Percentiles rank a stretch among this genome's conserved stretches.
These are phyloP conservation scores for Unio delphinus DNA, from an alignment of 2,888 invertebrate species.

Conservation along the genomic window DNA sequence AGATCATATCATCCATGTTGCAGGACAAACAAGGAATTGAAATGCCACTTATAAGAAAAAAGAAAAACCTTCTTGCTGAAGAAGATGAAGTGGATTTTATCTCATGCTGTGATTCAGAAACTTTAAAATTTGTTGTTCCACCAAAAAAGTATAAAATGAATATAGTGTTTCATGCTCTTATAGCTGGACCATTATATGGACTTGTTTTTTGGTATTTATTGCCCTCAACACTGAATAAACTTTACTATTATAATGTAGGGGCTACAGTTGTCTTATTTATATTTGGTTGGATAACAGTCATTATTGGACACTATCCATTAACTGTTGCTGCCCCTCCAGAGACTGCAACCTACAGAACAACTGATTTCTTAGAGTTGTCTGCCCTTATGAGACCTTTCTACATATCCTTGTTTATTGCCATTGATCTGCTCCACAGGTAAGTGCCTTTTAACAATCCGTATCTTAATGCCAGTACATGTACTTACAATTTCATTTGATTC, in stretches of 20 bases:
- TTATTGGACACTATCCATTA: slow-evolving; percentile 66
- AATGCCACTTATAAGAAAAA: slow-evolving; percentile 38
- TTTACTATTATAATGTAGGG: slow-evolving; percentile 56
- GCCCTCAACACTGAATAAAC: slow-evolving; percentile 56
- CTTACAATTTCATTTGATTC: background rate
- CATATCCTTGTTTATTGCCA: slow-evolving; percentile 54
- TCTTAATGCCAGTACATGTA: background rate
- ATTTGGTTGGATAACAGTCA: slow-evolving; percentile 65
- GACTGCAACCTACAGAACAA: slow-evolving; percentile 62
- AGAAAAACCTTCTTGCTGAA: slow-evolving; percentile 58
- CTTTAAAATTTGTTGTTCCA: slow-evolving; percentile 63
- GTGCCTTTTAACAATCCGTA: slow-evolving; percentile 14
- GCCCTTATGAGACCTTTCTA: slow-evolving; percentile 64
- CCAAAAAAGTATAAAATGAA: slow-evolving; percentile 63
- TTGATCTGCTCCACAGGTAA: slow-evolving; percentile 63
- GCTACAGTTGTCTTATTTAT: slow-evolving; percentile 59
- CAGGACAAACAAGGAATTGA: slow-evolving; percentile 26
- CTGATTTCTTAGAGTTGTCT: slow-evolving; percentile 61
- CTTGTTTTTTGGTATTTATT: slow-evolving; percentile 60
- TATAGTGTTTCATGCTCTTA: slow-evolving; percentile 59
- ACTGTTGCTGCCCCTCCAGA: slow-evolving; percentile 66
- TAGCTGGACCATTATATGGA: slow-evolving; percentile 59
- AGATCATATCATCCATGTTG: slow-evolving; percentile 54
- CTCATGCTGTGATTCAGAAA: slow-evolving; percentile 65
- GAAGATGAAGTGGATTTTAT: slow-evolving; percentile 67